Evolutionary conservation across 2,888 invertebrate genomes (phyloP).

Genomic region (Stramonita haemastoma): DNA sequence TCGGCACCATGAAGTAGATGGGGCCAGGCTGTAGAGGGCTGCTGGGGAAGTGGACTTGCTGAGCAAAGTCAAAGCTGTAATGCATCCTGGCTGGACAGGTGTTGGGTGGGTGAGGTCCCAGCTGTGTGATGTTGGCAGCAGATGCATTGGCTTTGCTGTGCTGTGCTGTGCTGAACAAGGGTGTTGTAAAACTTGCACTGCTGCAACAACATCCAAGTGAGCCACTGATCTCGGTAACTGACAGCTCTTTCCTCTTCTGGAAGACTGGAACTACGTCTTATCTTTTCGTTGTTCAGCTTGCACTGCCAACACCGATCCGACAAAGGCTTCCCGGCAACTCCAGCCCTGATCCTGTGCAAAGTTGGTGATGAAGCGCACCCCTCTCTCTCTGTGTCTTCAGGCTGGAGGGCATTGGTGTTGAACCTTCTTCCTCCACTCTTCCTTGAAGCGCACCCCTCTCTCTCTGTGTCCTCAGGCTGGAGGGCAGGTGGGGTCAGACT

Average conservation of each 20-base stretch:
- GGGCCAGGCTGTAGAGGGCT: slow-evolving; percentile 59
- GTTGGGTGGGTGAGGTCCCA: not conserved
- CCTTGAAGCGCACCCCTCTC: too few species aligned
- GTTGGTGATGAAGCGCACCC: slow-evolving; percentile 44
- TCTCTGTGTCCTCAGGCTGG: too few species aligned
- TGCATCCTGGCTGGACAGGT: not conserved
- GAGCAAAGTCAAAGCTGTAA: slow-evolving; percentile 56
- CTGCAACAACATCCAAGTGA: slow-evolving; percentile 7
- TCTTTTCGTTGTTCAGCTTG: slow-evolving; percentile 42
- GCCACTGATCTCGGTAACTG: not conserved
- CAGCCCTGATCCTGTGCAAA: slow-evolving; percentile 47
- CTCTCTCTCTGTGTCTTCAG: slow-evolving; percentile 34
- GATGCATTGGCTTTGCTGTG: not conserved
- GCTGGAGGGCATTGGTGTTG: slow-evolving; percentile 30
- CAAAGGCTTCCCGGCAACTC: slow-evolving; percentile 43
- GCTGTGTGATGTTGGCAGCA: not conserved
- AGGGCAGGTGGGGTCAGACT: too few species aligned
- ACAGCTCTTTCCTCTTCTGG: slow-evolving; percentile 29
- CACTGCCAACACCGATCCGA: slow-evolving; percentile 51
- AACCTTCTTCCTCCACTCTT: slow-evolving; percentile 39
- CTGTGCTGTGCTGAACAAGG: slow-evolving; percentile 14
- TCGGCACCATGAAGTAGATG: slow-evolving; percentile 54
- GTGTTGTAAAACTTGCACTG: not conserved
- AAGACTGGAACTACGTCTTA: slow-evolving; percentile 30
- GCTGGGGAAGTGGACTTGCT: slow-evolving; percentile 54